Evolutionary conservation across 2,113 vertebrate species (phyloP), one percentile per base, ranked within the genome.

Genomic region (Furnarius figulus): DNA sequence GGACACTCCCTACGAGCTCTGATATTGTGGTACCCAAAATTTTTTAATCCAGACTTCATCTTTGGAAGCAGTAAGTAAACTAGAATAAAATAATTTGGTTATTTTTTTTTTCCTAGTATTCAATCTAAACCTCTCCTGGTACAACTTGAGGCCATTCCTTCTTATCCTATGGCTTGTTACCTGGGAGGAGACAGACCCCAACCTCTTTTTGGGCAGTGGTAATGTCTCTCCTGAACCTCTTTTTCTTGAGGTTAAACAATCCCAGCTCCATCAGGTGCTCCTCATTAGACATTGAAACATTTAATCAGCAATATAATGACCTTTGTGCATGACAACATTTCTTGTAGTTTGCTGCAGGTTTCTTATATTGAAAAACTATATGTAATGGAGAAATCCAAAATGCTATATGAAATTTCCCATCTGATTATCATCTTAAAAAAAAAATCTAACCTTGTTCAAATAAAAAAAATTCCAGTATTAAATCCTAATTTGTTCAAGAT

Each of bases 131-230:
- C 14, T 70, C 22, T 31, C 5, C 55, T 55, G 22, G 30, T 30
- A 55, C 14, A 83, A 6, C 5, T 27, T 40, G 40, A 70, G 47
- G 17, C 5, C 9, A 49, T 62, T 47, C 47, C 22, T 50, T 89
- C 40, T 31, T 40, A 12, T 31, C 3, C 14, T 62, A 2, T 68
- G 14, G 9, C 30, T 47, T 62, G 35, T 42, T 61, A 42, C 12
- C 12, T 37, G 8, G 21, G 5, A 46, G 30, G 14, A 62, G 21
- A 33, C 21, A 42, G 5, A 12, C 1, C 0, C 9, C 31, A 37
- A 3, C 10, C 5, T 37, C 18, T 14, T 76, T 55, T 55, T 22
- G 40, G 10, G 5, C 4, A 63, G 12, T 28, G 21, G 27, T 23
- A 25, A 47, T 10, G 24, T 76, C n/a, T 31, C 14, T 21, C 61